Percentiles rank a stretch among this genome's conserved stretches.
phyloP scores from a whole-genome alignment of 2,888 invertebrate genomes.

The Drosophila nr. perissopoda region DNA sequence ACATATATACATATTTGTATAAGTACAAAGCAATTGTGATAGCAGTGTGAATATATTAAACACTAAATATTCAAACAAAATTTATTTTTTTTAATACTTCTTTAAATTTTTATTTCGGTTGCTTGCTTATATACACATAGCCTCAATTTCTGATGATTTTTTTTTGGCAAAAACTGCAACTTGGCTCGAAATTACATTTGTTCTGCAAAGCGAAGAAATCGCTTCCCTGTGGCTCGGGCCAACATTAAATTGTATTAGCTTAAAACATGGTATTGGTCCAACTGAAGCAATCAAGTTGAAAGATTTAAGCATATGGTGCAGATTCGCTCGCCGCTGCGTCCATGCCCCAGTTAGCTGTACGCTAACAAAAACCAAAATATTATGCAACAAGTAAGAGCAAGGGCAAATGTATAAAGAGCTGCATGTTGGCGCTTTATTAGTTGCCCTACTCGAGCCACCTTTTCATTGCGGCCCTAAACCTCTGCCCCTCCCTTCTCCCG shows the following conservation, averaged over 20 bases:
- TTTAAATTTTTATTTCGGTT: slow-evolving; percentile 20
- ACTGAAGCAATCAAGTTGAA: slow-evolving; percentile 70
- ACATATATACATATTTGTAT: not conserved
- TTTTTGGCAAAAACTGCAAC: slow-evolving; percentile 33
- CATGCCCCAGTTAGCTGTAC: slow-evolving; percentile 27
- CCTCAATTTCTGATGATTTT: slow-evolving; percentile 23
- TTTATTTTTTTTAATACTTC: not conserved
- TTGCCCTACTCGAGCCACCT: slow-evolving; percentile 51
- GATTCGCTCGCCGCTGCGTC: not conserved
- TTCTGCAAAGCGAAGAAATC: slow-evolving; percentile 11
- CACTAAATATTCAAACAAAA: slow-evolving; percentile 20
- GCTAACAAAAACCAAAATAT: slow-evolving; percentile 76
- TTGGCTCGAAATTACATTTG: slow-evolving; percentile 65
- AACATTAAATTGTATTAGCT: slow-evolving; percentile 72
- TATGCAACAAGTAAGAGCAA: slow-evolving; percentile 78
- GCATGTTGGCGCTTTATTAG: slow-evolving; percentile 73
- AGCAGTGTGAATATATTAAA: slow-evolving; percentile 14
- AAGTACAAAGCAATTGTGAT: slow-evolving; percentile 25
- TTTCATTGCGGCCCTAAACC: slow-evolving; percentile 28
- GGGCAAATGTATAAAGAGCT: slow-evolving; percentile 47
- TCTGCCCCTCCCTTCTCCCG: not conserved
- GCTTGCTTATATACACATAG: not conserved
- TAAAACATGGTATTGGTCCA: slow-evolving; percentile 61
- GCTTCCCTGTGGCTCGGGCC: slow-evolving; percentile 17
- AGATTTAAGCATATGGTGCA: slow-evolving; percentile 52